phyloP scores from a whole-genome alignment of 2,888 invertebrate species.

The Drosophila vallismaia region DNA sequence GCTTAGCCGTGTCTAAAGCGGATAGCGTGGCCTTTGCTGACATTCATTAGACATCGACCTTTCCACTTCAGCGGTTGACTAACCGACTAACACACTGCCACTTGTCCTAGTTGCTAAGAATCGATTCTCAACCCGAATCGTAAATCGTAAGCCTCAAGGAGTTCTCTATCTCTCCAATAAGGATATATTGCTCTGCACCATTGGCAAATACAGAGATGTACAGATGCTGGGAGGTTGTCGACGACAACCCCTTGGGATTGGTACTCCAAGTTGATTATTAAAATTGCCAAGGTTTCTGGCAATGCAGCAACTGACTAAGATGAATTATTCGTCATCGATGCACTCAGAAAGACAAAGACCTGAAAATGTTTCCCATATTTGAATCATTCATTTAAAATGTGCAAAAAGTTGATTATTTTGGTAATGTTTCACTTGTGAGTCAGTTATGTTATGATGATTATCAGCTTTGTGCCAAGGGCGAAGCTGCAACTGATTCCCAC shows the following conservation, averaged over 20 bases:
- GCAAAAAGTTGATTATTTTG: background rate
- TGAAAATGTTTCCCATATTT: background rate
- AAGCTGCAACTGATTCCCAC: conserved; percentile 14
- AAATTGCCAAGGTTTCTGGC: conserved; percentile 32
- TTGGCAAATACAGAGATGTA: conserved; percentile 19
- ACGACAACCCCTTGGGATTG: conserved; percentile 40
- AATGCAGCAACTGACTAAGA: conserved; percentile 27
- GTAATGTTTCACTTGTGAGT: background rate
- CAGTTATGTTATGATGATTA: background rate
- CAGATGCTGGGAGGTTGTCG: conserved; percentile 10
- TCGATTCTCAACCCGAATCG: conserved; percentile 16
- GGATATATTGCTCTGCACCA: conserved; percentile 7
- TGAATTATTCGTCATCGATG: background rate
- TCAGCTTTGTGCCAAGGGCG: conserved; percentile 19
- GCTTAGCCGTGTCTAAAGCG: conserved; percentile 81
- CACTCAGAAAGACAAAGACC: background rate
- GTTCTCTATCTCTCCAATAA: background rate
- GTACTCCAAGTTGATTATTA: conserved; percentile 44
- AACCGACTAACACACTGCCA: conserved; percentile 36
- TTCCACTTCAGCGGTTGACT: conserved; percentile 30
- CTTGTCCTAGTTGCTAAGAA: conserved; percentile 32
- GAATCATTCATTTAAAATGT: background rate
- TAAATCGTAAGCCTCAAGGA: conserved; percentile 11
- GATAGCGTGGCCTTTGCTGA: conserved; percentile 48
- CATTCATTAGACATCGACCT: conserved; percentile 68